phyloP scores from a whole-genome alignment of 2,888 invertebrate genomes.

The Tetranychus piercei region DNA sequence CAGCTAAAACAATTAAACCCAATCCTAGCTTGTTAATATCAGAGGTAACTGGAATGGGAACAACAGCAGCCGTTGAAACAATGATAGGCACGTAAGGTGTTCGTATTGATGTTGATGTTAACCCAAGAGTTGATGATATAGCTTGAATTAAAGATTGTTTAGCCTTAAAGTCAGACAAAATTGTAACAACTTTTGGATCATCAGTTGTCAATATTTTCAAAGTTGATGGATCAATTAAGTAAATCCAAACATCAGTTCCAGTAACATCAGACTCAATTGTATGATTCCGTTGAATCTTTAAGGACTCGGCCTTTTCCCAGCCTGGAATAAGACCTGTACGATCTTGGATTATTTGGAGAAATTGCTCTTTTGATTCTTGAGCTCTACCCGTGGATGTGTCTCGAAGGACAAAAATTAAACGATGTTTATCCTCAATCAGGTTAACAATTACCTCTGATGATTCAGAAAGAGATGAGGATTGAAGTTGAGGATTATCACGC shows the following conservation, averaged over 20 bases:
- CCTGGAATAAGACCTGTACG: conserved; percentile 56
- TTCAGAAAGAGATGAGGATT: conserved; percentile 43
- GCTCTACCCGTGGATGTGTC: conserved; percentile 54
- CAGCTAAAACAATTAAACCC: conserved; percentile 66
- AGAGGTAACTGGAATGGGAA: conserved; percentile 7
- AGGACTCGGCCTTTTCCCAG: conserved; percentile 60
- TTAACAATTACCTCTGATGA: conserved; percentile 53
- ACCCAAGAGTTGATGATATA: background rate
- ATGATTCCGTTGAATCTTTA: conserved; percentile 30
- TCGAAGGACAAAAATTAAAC: conserved; percentile 56
- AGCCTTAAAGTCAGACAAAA: conserved; percentile 13
- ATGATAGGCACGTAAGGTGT: background rate
- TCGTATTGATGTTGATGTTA: conserved; percentile 9
- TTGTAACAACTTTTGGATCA: conserved; percentile 37
- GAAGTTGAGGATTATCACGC: conserved; percentile 50
- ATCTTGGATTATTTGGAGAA: conserved; percentile 45
- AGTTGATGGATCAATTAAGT: conserved; percentile 56
- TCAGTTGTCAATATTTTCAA: conserved; percentile 55
- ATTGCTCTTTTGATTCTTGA: conserved; percentile 39
- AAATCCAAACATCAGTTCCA: conserved; percentile 68
- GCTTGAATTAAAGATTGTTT: conserved; percentile 15
- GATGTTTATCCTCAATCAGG: conserved; percentile 53
- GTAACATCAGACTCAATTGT: conserved; percentile 24
- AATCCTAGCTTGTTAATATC: conserved; percentile 24
- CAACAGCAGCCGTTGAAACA: background rate